Conservation (phyloP, 2,797 vertebrate species). For the Pterois miles region DNA sequence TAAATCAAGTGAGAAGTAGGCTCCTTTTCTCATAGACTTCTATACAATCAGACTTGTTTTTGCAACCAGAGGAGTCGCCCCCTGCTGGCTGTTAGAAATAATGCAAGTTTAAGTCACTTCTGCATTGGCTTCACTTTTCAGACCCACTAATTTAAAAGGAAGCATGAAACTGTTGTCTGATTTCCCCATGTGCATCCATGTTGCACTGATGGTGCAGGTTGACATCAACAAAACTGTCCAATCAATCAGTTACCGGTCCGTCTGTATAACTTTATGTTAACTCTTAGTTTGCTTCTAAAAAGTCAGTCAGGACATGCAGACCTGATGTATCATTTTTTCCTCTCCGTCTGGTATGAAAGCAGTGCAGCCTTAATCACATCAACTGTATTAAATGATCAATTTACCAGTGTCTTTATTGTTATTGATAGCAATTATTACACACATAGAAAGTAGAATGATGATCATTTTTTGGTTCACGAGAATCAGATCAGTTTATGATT, state of each 20-base stretch:
- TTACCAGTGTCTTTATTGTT: constrained; percentile 8
- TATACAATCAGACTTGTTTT: too few relatives aligned
- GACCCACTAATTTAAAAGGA: neutral
- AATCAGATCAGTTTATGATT: neutral
- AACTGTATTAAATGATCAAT: neutral
- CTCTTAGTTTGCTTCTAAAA: neutral
- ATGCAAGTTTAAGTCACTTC: too few relatives aligned
- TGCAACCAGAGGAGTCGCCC: too few relatives aligned
- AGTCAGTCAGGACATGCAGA: neutral
- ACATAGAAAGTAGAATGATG: neutral
- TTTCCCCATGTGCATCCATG: neutral
- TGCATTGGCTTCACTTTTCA: too few relatives aligned
- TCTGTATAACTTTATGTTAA: neutral
- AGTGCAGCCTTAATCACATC: neutral
- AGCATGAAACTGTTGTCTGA: neutral
- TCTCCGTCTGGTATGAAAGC: neutral
- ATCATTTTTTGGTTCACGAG: neutral
- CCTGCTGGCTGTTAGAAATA: too few relatives aligned
- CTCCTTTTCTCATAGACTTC: too few relatives aligned
- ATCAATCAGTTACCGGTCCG: neutral
- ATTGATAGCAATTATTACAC: neutral
- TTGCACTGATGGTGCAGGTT: neutral
- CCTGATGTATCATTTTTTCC: neutral
- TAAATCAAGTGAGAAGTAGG: too few relatives aligned
- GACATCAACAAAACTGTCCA: too few relatives aligned